Evolutionary conservation across 2,113 vertebrate species (phyloP), one percentile per base, ranked within the genome.

Genomic region (Alouatta palliata): DNA sequence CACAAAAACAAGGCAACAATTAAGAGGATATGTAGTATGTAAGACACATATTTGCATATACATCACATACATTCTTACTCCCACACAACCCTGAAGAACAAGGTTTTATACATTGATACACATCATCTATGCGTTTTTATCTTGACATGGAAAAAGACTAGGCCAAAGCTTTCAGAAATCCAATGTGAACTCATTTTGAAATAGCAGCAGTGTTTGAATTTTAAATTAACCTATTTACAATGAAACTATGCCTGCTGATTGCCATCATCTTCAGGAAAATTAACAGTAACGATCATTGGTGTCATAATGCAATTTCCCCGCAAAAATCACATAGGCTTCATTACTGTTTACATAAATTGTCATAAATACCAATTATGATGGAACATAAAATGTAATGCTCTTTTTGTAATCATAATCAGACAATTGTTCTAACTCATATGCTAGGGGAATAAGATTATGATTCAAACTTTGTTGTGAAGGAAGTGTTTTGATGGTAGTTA

Each of bases 281-380:
- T 99, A 99, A 98, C 99, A 98, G 98, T 98, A 99, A 99, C 97
- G 98, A 99, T 99, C 98, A 98, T 98, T 98, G 98, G 98, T 99
- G 98, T 99, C 98, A 99, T 99, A 99, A 99, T 98, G 98, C 98
- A 98, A 98, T 99, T 99, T 99, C 98, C 98, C 97, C 32, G 1
- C 98, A 99, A 99, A 99, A 99, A 98, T 98, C 98, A 98, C 98
- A 98, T 98, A 98, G 98, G 98, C 98, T 99, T 99, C 98, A 99
- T 99, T 99, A 99, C 98, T 99, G 99, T 99, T 99, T 99, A 99
- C 98, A 98, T 98, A 99, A 99, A 99, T 99, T 99, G 99, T 99
- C 98, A 99, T 99, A 99, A 99, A 99, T 99, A 99, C 98, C 99
- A 99, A 99, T 99, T 99, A 99, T 98, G 98, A 98, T 97, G 98